Base-by-base conservation (phyloP, 2,888 invertebrate species). In the Parelbella ahira region DNA sequence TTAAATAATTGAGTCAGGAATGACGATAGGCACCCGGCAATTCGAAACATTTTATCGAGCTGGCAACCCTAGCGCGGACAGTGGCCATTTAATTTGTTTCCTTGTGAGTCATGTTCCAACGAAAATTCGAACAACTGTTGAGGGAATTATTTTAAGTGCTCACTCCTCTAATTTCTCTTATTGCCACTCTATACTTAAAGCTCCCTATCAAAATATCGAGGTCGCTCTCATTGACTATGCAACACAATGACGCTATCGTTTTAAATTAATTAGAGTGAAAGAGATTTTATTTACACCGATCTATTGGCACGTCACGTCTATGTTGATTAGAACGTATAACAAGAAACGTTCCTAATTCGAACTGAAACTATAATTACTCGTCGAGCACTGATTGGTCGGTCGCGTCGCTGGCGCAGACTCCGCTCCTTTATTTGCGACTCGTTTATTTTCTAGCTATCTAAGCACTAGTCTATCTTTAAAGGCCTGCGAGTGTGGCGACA, bases 1-100 rank as follows among this genome's bases (percentile, higher is more conserved):
- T 86, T 79, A 82, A 80, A 86, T 86, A 83, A 86, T 86, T 79
- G 80, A 81, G 74, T 64, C 67, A 58, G 76, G 83, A 83, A 86
- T 82, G 79, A 80, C 74, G 83, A 81, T 83, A 84, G 78, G 80
- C 77, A 77, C 74, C 70, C 61, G 71, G 64, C 78, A 65, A 86
- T 84, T 74, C 64, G 53, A 78, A 74, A 57, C 64, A 82, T 82
- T 83, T 84, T 75, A 81, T 79, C 75, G 63, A 71, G 68, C 68
- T 76, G 75, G 65, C 76, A 82, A 69, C 78, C 75, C 81, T 79
- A 73, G 72, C 69, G 49, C 71, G 68, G 61, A 72, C 71, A 70
- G 73, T 72, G 73, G 74, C 64, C 63, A 57, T 77, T 82, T 79
- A 78, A 83, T 82, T 81, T 77, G 77, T 71, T 60, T 74, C 71